Evolutionary conservation across 2,888 invertebrate species (phyloP), one percentile per base, ranked within the genome.

Genomic region (Calameuta filiformis): DNA sequence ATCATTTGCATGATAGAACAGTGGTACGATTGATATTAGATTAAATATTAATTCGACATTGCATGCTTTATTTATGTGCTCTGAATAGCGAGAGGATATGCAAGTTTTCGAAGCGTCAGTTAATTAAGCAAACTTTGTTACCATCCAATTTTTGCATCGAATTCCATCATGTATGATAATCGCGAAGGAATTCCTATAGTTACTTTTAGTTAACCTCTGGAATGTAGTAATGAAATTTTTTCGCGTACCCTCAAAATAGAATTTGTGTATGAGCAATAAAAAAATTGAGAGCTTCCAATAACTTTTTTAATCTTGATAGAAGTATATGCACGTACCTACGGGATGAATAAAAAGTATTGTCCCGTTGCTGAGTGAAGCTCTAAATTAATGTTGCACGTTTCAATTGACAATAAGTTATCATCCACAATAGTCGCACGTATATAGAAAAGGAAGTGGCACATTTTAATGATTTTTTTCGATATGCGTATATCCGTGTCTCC

Each of bases 31-130:
- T 15, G 37, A 40, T 15, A 23, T 9, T 40, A 31, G 31, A 56
- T 56, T 56, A 56, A 15, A 56, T 23, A 56, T 56, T 23, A 9
- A 56, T 56, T 56, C 9, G 9, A 23, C 9, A 23, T 15, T 56
- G 56, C 56, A 15, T 81, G 84, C 81, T 85, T 84, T 82, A 81
- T 78, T 79, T 80, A 82, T 79, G 81, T 81, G 77, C 76, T 79
- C 77, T 34, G 71, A 31, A 76, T 71, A 76, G 77, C 75, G 15
- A 73, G 12, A 68, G 56, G 56, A 76, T 73, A 77, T 73, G 76
- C 77, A 76, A 68, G 35, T 83, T 84, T n/a, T 23, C 23, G 9
- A 56, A 56, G 23, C 23, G 9, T 56, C 23, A 9, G 56, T 56
- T 56, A 23, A 23, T 56, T 56, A 56, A 56, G 23, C 4, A 40